phyloP scores from a whole-genome alignment of 2,797 vertebrate genomes.

The Spondyliosoma cantharus region DNA sequence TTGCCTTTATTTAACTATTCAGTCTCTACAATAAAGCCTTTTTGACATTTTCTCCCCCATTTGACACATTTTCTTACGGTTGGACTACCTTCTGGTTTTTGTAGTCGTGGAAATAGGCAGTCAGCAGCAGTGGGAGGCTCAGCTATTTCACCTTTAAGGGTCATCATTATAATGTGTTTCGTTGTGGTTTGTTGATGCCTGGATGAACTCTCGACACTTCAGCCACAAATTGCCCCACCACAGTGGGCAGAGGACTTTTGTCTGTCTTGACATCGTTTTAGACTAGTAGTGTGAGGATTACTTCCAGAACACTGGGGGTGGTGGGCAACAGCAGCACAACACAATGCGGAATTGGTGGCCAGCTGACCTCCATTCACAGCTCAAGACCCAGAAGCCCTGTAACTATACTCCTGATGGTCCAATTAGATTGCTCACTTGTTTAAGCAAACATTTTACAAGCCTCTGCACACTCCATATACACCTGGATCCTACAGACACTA shows the following conservation, averaged over 20 bases:
- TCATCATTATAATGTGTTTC: neutral
- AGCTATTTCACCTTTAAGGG: neutral
- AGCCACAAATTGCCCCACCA: neutral
- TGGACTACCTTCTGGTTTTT: too few species aligned
- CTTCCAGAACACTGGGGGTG: neutral
- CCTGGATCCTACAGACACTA: neutral
- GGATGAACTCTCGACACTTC: slow-evolving; percentile 4
- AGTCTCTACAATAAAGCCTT: too few species aligned
- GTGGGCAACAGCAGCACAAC: slow-evolving; percentile 1
- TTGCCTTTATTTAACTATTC: too few species aligned
- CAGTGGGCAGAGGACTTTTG: neutral
- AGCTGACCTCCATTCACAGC: neutral
- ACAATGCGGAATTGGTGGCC: neutral
- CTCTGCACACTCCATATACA: neutral
- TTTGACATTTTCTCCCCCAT: too few species aligned
- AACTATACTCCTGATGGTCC: neutral
- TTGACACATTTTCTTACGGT: too few species aligned
- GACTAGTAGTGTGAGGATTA: neutral
- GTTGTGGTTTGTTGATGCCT: neutral
- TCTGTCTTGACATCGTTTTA: neutral
- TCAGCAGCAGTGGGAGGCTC: neutral
- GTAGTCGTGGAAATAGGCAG: neutral
- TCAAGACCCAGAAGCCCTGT: neutral
- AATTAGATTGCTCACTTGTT: neutral
- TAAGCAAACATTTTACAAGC: neutral